Percentiles rank a stretch among this genome's conserved stretches.
Evolutionary conservation across 2,113 vertebrate genomes (phyloP).

Genomic region (Edolisoma coerulescens): DNA sequence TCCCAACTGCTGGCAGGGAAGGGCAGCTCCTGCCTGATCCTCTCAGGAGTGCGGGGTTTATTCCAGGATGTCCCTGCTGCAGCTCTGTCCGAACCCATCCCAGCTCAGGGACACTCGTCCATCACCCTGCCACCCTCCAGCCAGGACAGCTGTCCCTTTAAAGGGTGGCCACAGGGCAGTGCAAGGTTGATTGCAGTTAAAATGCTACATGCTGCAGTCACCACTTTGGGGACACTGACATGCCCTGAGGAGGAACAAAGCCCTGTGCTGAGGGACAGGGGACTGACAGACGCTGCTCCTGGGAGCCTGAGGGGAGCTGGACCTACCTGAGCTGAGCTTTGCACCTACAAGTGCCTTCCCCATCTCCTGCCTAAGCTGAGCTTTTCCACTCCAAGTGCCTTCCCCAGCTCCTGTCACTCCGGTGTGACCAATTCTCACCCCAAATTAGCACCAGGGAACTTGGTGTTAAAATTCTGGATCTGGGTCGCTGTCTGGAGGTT

Average conservation of each 20-base stretch:
- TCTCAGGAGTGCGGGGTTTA: not conserved
- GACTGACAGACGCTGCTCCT: not conserved
- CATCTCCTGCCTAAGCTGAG: not conserved
- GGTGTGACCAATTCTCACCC: not conserved
- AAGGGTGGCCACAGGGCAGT: not conserved
- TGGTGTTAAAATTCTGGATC: fast-evolving
- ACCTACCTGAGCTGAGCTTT: not conserved
- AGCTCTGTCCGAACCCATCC: not conserved
- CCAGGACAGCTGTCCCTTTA: not conserved
- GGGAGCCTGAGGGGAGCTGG: not conserved
- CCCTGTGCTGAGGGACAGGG: not conserved
- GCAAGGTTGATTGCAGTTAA: not conserved
- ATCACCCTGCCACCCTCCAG: not conserved
- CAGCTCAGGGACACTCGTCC: not conserved
- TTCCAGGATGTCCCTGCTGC: not conserved
- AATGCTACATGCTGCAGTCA: not conserved
- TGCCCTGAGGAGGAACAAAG: not conserved
- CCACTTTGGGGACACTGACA: not conserved
- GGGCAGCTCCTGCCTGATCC: not conserved
- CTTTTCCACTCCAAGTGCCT: not conserved
- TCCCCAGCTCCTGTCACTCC: not conserved
- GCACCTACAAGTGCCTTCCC: not conserved
- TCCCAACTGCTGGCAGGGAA: not conserved
- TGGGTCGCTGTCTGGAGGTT: not conserved
- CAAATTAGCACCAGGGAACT: not conserved